Base-by-base conservation (phyloP, 2,113 vertebrate species). In the Sinocyclocheilus anophthalmus region DNA sequence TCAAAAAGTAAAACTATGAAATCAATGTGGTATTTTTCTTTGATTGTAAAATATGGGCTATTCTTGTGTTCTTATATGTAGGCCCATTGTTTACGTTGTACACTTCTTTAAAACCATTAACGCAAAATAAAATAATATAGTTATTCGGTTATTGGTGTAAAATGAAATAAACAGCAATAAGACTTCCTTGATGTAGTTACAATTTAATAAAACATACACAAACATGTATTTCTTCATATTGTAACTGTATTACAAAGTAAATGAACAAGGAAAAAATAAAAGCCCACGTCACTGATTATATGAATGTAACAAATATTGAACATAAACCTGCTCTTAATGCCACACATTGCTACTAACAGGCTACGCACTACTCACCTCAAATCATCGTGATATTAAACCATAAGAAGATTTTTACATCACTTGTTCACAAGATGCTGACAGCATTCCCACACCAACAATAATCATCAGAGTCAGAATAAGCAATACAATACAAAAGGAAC, bases 121-220 rank as follows among this genome's bases (percentile, higher is more conserved):
- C 10, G 57, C 5, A 22, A 70, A 70, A 70, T 70, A 5, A 11
- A 39, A 72, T 20, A 10, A 8, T 3, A 70, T 20, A 12, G 24
- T 14, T 67, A 69, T 33, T 16, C 0, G 53, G 53, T 20, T 69
- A 69, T 18, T 39, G 37, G 9, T 22, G 10, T 72, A 0, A 0
- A 22, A 59, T 59, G 2, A 39, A 72, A 72, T 72, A 72, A 72
- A 72, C 4, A 72, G 10, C 33, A 72, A 22, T 67, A 16, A 6
- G 1, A 72, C 10, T 72, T 48, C 42, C 72, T 48, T 13, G 10
- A 50, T 76, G 42, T 76, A 76, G 72, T 24, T 48, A 76, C 11
- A 50, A 14, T 76, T 76, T 76, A 76, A 76, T 76, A 76, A 76
- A 79, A 78, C 76, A 33, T 57, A 12, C 76, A 78, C 55, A 59